Percentiles rank a stretch among this genome's conserved stretches.
These are phyloP conservation scores for Ctenomys sociabilis DNA, from an alignment of 2,113 vertebrate species.

Conservation along the genomic window DNA sequence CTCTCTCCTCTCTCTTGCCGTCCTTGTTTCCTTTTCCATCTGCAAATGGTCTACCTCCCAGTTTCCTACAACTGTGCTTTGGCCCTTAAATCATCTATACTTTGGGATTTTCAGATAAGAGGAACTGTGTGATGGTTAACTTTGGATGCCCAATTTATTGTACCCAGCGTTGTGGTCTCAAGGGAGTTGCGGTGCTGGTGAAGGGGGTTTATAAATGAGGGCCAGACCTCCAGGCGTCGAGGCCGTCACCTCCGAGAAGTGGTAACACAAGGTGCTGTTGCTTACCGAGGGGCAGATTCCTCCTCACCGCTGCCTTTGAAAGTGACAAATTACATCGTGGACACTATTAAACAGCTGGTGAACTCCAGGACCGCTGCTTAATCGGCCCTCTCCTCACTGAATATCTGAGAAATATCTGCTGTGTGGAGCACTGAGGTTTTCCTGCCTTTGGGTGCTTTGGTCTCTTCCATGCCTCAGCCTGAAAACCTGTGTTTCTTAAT, in stretches of 20 bases:
- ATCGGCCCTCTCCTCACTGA: not conserved
- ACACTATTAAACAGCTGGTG: not conserved
- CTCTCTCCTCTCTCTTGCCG: not conserved
- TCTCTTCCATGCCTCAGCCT: not conserved
- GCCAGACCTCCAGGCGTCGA: too few relatives aligned
- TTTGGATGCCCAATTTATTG: not conserved
- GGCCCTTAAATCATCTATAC: not conserved
- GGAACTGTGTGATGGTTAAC: not conserved
- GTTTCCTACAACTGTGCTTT: not conserved
- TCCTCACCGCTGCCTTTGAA: not conserved
- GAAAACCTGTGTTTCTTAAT: too few relatives aligned
- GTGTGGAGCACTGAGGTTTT: not conserved
- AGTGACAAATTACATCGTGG: not conserved
- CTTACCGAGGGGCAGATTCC: not conserved
- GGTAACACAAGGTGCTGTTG: not conserved
- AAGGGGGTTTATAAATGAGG: not conserved
- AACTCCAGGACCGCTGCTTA: not conserved
- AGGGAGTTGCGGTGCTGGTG: not conserved
- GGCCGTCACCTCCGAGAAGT: slow-evolving; percentile 8
- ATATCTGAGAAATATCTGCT: not conserved
- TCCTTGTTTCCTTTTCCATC: not conserved
- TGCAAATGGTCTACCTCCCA: not conserved
- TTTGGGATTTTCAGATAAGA: not conserved
- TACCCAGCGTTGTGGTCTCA: not conserved
- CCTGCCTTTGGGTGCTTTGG: not conserved